Conservation (phyloP, 2,797 vertebrate genomes). For the Syngnathus rostellatus region DNA sequence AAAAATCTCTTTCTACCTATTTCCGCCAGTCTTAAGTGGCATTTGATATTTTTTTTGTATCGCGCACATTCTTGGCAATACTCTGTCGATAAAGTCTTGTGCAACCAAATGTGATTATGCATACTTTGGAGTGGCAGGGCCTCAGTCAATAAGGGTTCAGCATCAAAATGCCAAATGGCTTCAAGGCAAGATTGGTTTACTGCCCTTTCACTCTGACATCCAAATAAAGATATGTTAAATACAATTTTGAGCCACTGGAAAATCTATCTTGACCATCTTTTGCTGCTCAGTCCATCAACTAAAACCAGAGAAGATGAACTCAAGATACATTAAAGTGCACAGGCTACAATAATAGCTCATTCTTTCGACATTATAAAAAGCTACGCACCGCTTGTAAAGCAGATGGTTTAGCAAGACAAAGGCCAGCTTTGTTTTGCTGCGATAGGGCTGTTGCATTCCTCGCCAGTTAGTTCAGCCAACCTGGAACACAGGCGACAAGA, state of each 20-base stretch:
- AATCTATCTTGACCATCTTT: neutral
- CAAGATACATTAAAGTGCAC: neutral
- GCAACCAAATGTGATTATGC: neutral
- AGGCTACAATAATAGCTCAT: too few relatives aligned
- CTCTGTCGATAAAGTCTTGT: neutral
- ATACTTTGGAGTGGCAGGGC: neutral
- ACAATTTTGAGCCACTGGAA: neutral
- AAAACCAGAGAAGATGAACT: neutral
- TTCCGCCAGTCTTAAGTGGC: neutral
- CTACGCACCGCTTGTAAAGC: neutral
- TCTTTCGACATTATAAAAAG: neutral
- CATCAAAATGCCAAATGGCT: neutral
- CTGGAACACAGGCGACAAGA: constrained; percentile 49
- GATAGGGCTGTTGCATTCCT: constrained; percentile 46
- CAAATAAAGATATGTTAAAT: neutral
- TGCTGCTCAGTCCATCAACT: neutral
- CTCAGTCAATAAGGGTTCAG: neutral
- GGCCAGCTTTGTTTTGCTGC: constrained; percentile 6
- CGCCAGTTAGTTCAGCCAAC: constrained; percentile 43
- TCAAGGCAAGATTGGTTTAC: neutral
- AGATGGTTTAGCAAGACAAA: constrained; percentile 7
- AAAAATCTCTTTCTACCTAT: neutral
- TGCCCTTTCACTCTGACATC: neutral
- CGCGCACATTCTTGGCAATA: neutral
- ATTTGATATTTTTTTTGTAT: neutral